Percentiles rank a stretch among this genome's conserved stretches.
Evolutionary conservation across 2,888 invertebrate genomes (phyloP).

Genomic region (Stenchaetothrips biformis): DNA sequence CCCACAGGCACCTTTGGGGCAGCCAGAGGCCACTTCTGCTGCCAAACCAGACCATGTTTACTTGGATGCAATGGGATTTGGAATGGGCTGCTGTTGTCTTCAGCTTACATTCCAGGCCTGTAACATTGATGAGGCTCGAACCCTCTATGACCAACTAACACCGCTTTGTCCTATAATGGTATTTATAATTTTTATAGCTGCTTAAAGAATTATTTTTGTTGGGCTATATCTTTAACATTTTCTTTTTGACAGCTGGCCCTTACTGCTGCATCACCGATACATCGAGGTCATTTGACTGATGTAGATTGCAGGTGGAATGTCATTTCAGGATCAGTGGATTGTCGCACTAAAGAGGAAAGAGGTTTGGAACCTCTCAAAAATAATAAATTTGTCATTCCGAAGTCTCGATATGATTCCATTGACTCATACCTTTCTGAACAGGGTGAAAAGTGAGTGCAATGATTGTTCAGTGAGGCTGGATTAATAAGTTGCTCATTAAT

Average conservation of each 20-base stretch:
- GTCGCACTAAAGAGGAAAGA: constrained; percentile 86
- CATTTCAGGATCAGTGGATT: constrained; percentile 93
- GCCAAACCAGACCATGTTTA: constrained; percentile 88
- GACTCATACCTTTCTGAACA: constrained; percentile 91
- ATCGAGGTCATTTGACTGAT: constrained; percentile 89
- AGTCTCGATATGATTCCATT: constrained; percentile 96
- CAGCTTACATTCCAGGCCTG: constrained; percentile 94
- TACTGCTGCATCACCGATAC: constrained; percentile 93
- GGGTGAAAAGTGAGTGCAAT: constrained; percentile 60
- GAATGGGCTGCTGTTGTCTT: constrained; percentile 97
- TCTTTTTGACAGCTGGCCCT: constrained; percentile 72
- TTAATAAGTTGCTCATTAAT: not conserved
- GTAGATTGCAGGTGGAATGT: constrained; percentile 98
- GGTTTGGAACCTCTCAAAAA: constrained; percentile 67
- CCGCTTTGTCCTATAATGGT: constrained; percentile 96
- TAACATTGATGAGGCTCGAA: constrained; percentile 91
- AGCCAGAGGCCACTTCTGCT: constrained; percentile 56
- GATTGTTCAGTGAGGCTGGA: not conserved
- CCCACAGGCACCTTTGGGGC: constrained; percentile 58
- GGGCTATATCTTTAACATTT: not conserved
- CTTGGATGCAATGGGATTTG: constrained; percentile 99
- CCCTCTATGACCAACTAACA: constrained; percentile 93
- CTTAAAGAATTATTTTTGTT: constrained; percentile 25
- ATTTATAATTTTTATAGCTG: constrained; percentile 38
- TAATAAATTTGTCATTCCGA: constrained; percentile 78